These are phyloP conservation scores for Eilema depressum DNA, from an alignment of 2,888 invertebrate species.

Conservation along the genomic window DNA sequence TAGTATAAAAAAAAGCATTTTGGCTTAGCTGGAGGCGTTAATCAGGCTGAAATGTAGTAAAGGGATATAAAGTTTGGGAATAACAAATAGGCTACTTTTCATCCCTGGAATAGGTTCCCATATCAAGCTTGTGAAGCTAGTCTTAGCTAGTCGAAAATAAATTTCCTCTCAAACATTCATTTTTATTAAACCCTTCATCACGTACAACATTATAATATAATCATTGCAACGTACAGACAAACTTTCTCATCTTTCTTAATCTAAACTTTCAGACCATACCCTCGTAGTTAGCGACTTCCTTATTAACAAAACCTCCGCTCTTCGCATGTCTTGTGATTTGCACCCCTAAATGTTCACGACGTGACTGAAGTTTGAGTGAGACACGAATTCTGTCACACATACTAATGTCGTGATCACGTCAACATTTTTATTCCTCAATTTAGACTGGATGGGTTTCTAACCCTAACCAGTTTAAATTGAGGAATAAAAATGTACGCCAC, in stretches of 20 bases:
- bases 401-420: background rate
- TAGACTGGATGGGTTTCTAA: no score
- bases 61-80: no score
- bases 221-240: background rate
- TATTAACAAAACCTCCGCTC: background rate
- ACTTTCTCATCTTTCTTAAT: background rate
- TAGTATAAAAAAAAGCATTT: no score
- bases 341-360: conserved; percentile 12
- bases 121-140: no score
- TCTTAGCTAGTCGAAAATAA: no score
- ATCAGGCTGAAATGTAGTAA: no score
- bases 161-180: background rate
- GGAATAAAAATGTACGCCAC: no score
- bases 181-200: background rate
- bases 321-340: conserved; percentile 7
- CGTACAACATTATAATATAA: background rate
- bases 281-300: background rate
- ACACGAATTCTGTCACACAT: background rate
- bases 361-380: conserved; percentile 13
- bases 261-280: background rate
- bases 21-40: no score
- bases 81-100: no score
- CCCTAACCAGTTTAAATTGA: no score
- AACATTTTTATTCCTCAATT: background rate
- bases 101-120: no score